Evolutionary conservation across 2,113 vertebrate genomes (phyloP).

Genomic region (Corapipo altera): DNA sequence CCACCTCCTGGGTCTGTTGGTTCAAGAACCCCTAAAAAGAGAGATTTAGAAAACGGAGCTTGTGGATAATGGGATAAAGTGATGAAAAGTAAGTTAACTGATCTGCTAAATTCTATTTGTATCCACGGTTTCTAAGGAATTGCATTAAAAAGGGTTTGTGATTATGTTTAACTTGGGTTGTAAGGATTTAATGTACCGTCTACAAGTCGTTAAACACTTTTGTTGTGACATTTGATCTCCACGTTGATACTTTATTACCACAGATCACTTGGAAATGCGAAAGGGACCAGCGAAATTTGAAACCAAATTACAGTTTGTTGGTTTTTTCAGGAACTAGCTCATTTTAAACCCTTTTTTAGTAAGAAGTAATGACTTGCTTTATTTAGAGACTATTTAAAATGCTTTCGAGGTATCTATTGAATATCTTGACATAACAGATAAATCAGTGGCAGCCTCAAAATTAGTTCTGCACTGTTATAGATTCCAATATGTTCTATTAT

Average conservation of each 20-base stretch:
- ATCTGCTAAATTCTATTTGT: not conserved
- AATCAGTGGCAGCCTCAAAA: slow-evolving; percentile 17
- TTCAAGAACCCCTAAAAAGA: not conserved
- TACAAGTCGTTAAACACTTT: not conserved
- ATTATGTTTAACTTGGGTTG: not conserved
- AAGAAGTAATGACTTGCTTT: slow-evolving; percentile 38
- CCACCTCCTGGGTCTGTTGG: not conserved
- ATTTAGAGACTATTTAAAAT: slow-evolving; percentile 39
- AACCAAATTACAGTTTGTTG: not conserved
- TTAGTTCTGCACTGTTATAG: not conserved
- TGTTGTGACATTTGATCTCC: not conserved
- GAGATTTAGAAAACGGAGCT: not conserved
- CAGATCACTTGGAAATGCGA: not conserved
- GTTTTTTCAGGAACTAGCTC: not conserved
- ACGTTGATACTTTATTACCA: not conserved
- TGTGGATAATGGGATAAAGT: not conserved
- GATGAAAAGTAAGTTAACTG: not conserved
- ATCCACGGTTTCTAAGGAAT: not conserved
- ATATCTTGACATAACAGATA: not conserved
- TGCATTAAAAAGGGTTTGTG: not conserved
- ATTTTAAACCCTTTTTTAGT: slow-evolving; percentile 24
- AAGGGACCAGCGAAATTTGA: not conserved
- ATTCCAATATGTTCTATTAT: not conserved
- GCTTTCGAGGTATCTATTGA: not conserved
- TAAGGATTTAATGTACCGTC: not conserved